A percentile compares a stretch with the other conserved stretches of the same genome.
Evolutionary conservation across 2,113 vertebrate species (phyloP).

Genomic region (Chascanopsetta lugubris): DNA sequence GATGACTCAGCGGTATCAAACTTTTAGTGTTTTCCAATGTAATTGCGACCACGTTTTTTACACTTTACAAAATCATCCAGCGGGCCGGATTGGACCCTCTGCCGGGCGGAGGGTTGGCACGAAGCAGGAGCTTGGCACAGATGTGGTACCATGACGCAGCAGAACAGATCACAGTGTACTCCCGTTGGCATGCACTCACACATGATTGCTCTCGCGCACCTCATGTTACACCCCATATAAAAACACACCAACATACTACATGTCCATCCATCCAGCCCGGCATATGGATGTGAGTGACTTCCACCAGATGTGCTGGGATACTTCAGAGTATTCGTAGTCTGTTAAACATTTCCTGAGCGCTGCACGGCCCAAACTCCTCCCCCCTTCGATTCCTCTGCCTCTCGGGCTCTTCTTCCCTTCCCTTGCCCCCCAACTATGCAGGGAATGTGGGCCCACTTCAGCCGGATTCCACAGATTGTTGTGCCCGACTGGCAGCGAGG

Average conservation of each 20-base stretch:
- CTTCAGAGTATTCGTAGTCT: conserved; percentile 54
- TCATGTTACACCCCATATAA: conserved; percentile 34
- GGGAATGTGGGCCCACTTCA: conserved; percentile 51
- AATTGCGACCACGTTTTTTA: too few relatives aligned
- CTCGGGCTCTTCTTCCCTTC: conserved; percentile 18
- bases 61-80: too few relatives aligned
- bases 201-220: conserved; percentile 6
- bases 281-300: conserved; percentile 45
- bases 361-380: conserved; percentile 13
- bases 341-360: conserved; percentile 69
- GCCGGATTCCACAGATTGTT: conserved; percentile 63
- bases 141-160: conserved; percentile 31
- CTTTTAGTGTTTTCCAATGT: too few relatives aligned
- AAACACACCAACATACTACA: conserved; percentile 36
- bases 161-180: conserved; percentile 9
- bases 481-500: conserved; percentile 32
- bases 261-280: conserved; percentile 27
- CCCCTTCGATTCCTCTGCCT: conserved; percentile 8
- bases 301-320: conserved; percentile 64
- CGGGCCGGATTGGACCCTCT: too few relatives aligned
- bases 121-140: conserved; percentile 26
- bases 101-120: conserved; percentile 26
- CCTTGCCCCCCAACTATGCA: conserved; percentile 13
- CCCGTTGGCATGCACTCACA: conserved; percentile 26
- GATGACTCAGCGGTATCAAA: too few relatives aligned